Evolutionary conservation across 2,797 vertebrate genomes (phyloP).

Genomic region (Cercopithecus neglectus): DNA sequence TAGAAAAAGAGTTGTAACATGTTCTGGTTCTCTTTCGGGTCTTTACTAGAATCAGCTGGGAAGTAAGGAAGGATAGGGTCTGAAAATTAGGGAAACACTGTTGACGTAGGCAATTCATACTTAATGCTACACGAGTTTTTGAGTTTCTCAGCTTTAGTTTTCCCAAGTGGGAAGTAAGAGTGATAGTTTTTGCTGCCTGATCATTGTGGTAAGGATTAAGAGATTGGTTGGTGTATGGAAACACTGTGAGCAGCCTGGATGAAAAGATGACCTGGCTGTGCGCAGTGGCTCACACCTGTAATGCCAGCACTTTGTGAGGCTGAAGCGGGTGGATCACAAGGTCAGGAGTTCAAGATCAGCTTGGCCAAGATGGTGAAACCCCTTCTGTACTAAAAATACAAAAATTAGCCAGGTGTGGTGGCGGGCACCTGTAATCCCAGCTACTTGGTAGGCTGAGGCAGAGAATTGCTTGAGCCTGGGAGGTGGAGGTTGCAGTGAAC

Average conservation of each 20-base stretch:
- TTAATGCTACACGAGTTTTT: not conserved
- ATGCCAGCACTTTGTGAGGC: too few species aligned
- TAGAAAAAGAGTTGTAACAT: not conserved
- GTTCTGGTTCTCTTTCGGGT: not conserved
- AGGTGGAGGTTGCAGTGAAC: too few species aligned
- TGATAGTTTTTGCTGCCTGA: not conserved
- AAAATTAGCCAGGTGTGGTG: too few species aligned
- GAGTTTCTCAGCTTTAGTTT: not conserved
- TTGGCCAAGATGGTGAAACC: too few species aligned
- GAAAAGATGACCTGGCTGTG: not conserved
- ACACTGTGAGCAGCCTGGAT: not conserved
- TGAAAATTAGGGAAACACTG: not conserved
- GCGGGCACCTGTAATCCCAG: too few species aligned
- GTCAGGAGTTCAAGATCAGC: too few species aligned
- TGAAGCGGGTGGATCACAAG: too few species aligned
- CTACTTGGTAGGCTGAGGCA: too few species aligned
- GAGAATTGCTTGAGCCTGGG: too few species aligned
- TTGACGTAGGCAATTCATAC: not conserved
- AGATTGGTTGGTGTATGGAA: not conserved
- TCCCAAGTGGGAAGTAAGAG: not conserved
- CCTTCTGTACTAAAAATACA: too few species aligned
- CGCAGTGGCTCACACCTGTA: too few species aligned
- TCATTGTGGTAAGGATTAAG: not conserved
- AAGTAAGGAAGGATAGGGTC: not conserved
- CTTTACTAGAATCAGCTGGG: not conserved